Percentiles rank a stretch among this genome's conserved stretches.
Evolutionary conservation across 2,888 invertebrate species (phyloP).

Genomic region (Tinea semifulvella): DNA sequence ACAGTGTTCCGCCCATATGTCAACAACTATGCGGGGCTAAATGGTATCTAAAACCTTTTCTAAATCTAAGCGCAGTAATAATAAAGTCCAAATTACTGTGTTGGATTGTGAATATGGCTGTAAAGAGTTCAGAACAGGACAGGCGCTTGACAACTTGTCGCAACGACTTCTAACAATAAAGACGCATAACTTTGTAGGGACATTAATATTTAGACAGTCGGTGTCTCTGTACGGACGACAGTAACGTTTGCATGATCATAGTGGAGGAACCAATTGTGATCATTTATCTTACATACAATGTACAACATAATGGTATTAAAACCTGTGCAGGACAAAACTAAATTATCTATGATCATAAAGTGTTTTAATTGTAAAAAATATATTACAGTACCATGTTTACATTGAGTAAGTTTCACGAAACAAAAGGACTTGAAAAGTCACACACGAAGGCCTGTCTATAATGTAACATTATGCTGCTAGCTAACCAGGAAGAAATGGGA

Average conservation of each 20-base stretch:
- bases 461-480: slow-evolving; percentile 5
- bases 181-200: slow-evolving; percentile 15
- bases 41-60: not conserved
- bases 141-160: slow-evolving; percentile 15
- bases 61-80: not conserved
- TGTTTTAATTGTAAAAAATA: no score
- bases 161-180: slow-evolving; percentile 15
- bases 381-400: no score
- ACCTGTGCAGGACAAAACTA: no score
- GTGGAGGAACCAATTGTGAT: slow-evolving; percentile 1
- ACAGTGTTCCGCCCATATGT: slow-evolving; percentile 12
- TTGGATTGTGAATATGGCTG: not conserved
- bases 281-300: not conserved
- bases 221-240: slow-evolving; percentile 1
- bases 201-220: slow-evolving; percentile 16
- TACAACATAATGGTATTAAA: no score
- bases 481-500: slow-evolving; percentile 3
- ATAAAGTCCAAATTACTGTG: slow-evolving; percentile 9
- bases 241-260: slow-evolving; percentile 7
- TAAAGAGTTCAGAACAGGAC: slow-evolving; percentile 6
- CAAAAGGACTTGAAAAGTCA: no score
- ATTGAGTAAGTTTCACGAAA: no score
- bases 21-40: slow-evolving; percentile 3
- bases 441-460: no score
- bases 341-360: no score